Base-by-base conservation (phyloP, 2,797 vertebrate genomes). In the Enteromius fasciolatus region DNA sequence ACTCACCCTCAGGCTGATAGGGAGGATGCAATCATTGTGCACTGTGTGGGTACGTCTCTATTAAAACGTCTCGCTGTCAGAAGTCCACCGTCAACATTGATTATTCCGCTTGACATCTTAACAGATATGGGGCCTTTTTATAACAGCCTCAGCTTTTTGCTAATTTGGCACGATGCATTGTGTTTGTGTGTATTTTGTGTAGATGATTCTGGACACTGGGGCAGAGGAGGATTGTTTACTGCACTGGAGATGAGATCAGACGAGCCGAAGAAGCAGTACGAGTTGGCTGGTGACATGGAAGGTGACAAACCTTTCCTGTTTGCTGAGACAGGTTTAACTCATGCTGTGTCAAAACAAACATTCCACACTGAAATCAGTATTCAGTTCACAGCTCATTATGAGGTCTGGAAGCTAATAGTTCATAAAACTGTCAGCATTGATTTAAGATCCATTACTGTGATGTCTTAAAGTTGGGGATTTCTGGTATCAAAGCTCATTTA, bases 121-220 rank as follows among this genome's bases (percentile, higher is more conserved):
- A 23, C n/a, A 61, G 9, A 61, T 61, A 61, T 28, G 25, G 1
- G 5, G 25, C 23, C 23, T 28, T 61, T 59, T 28, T 28, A 28
- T 28, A 15, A 28, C 23, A 28, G 14, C 1, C 25, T 59, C 11
- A 25, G 54, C 18, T 50, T 48, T 48, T 12, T 4, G n/a, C 66
- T 69, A 28, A 33, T 63, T 41, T 41, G 14, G 18, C 18, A 36
- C 25, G 10, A 61, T 41, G 17, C 17, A 15, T 2, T 67, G 10
- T 69, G 36, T 44, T n/a, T 54, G 75, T 81, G 88, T 89, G 76
- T 59, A 6, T 68, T 23, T 59, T 31, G 41, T 85, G 83, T 78
- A 98, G 97, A 98, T 93, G 96, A 99, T 87, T 98, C 97, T 0
- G 97, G 97, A 64, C 86, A 50, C 20, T 98, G 97, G 97, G 97